Percentiles rank a stretch among this genome's conserved stretches.
phyloP scores from a whole-genome alignment of 2,797 vertebrate species.

The Hydrocynus forskahlii region DNA sequence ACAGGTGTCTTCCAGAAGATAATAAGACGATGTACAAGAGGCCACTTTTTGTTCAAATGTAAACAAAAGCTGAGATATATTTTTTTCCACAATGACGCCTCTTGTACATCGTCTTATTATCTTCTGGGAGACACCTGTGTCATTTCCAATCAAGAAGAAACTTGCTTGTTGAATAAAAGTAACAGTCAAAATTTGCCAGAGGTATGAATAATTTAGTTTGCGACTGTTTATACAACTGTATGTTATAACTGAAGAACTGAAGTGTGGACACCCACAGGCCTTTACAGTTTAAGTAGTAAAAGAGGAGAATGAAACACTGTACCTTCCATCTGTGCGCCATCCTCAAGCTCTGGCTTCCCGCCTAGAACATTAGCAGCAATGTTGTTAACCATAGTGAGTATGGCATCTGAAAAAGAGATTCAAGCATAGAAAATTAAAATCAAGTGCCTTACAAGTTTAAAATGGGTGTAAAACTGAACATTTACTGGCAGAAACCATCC shows the following conservation, averaged over 20 bases:
- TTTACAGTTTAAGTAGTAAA: not conserved
- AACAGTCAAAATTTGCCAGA: no score
- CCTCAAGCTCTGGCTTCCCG: slow-evolving; percentile 84
- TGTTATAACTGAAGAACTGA: not conserved
- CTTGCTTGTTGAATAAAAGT: no score
- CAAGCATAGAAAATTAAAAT: not conserved
- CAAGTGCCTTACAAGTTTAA: not conserved
- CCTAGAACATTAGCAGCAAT: slow-evolving; percentile 98
- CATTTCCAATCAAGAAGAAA: no score
- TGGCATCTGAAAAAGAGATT: slow-evolving; percentile 84
- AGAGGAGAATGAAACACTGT: slow-evolving; percentile 39
- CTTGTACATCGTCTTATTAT: no score
- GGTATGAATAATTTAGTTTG: no score
- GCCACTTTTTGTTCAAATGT: no score
- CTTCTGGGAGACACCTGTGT: no score
- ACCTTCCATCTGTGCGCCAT: slow-evolving; percentile 83
- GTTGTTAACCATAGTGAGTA: slow-evolving; percentile 98
- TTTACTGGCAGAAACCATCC: not conserved
- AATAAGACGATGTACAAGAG: no score
- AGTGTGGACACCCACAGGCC: not conserved
- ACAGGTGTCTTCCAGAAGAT: no score
- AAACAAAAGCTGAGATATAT: no score
- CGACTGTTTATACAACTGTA: not conserved
- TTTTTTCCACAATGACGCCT: no score
- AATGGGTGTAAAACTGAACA: not conserved